phyloP scores from a whole-genome alignment of 2,888 invertebrate species.

The Orgyia antiqua region DNA sequence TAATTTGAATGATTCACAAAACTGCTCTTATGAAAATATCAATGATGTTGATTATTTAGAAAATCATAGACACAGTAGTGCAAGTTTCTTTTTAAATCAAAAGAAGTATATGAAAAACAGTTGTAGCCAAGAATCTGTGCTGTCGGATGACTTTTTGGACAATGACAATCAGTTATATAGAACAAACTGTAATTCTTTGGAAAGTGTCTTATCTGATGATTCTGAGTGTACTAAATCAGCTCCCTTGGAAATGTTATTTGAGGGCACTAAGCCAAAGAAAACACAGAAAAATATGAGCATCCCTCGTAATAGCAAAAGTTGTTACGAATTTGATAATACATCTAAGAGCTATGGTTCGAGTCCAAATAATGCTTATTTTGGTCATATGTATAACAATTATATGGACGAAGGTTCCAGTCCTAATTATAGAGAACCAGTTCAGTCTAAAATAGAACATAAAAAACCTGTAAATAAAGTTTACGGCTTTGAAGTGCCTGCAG shows the following conservation, averaged over 20 bases:
- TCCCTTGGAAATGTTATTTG: constrained; percentile 84
- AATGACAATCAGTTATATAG: constrained; percentile 79
- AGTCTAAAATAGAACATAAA: constrained; percentile 31
- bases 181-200: constrained; percentile 86
- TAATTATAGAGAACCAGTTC: constrained; percentile 37
- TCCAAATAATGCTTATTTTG: constrained; percentile 78
- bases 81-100: constrained; percentile 88
- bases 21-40: constrained; percentile 67
- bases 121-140: constrained; percentile 86
- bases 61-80: constrained; percentile 82
- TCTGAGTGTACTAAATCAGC: constrained; percentile 88
- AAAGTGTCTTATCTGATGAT: constrained; percentile 89
- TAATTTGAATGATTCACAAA: constrained; percentile 67
- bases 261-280: constrained; percentile 70
- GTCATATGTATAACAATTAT: constrained; percentile 76
- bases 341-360: constrained; percentile 82
- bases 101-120: constrained; percentile 79
- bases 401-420: constrained; percentile 42
- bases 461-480: constrained; percentile 50
- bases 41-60: constrained; percentile 69
- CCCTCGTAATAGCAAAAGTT: constrained; percentile 66
- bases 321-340: constrained; percentile 71
- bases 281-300: constrained; percentile 48
- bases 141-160: constrained; percentile 82
- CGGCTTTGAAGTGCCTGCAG: constrained; percentile 57